phyloP scores from a whole-genome alignment of 2,888 invertebrate species.

The Drosophila lutescens region DNA sequence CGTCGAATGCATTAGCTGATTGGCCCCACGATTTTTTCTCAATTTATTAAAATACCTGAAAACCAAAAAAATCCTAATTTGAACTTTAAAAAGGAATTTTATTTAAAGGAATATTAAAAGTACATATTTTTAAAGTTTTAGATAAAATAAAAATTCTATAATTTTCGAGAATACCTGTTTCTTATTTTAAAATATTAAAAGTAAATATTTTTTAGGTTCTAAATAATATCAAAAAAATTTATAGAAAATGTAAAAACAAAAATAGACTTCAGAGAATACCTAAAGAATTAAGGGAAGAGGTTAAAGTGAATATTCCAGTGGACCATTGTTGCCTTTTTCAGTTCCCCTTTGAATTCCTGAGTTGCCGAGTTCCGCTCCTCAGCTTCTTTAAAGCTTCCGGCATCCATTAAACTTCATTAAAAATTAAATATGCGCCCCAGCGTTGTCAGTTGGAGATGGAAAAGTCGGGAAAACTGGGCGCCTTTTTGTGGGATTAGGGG shows the following conservation, averaged over 20 bases:
- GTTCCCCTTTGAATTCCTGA: background rate
- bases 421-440: slow-evolving; percentile 81
- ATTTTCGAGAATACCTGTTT: no score
- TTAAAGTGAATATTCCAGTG: slow-evolving; percentile 48
- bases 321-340: slow-evolving; percentile 32
- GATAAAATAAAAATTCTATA: no score
- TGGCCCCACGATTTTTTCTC: background rate
- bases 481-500: slow-evolving; percentile 21
- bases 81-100: no score
- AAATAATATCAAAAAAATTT: background rate
- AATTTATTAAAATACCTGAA: no score
- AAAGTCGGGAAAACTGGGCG: slow-evolving; percentile 20
- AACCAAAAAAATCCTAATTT: no score
- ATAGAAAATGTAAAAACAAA: background rate
- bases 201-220: no score
- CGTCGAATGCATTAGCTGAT: slow-evolving; percentile 8
- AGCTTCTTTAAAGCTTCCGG: slow-evolving; percentile 78
- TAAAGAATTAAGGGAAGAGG: background rate
- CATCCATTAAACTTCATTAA: slow-evolving; percentile 84
- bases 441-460: slow-evolving; percentile 37
- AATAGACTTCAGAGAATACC: background rate
- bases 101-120: no score
- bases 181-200: no score
- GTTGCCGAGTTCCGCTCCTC: slow-evolving; percentile 31
- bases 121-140: no score